phyloP scores from a whole-genome alignment of 2,888 invertebrate genomes.

The Folsomia manolachei region DNA sequence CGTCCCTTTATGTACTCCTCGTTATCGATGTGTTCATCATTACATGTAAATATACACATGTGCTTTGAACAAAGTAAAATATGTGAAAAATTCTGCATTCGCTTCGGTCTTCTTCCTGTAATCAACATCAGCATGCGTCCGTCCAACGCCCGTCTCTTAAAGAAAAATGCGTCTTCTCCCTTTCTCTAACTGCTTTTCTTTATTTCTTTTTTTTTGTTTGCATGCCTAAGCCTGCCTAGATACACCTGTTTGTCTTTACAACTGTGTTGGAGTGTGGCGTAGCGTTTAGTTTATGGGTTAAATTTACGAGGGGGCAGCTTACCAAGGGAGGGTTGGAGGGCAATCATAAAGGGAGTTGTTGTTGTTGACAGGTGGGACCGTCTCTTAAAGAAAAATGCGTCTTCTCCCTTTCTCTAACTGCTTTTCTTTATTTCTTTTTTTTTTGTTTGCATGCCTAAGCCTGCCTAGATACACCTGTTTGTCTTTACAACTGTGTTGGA shows the following conservation, averaged over 20 bases:
- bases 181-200: neutral
- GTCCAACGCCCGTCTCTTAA: neutral
- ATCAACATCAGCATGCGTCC: neutral
- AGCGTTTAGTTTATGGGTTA: neutral
- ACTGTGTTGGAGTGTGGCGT: too few relatives aligned
- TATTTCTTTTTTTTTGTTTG: too few relatives aligned
- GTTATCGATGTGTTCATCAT: neutral
- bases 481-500: too few relatives aligned
- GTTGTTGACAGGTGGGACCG: slow-evolving; percentile 2
- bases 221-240: too few relatives aligned
- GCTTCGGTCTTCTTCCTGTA: neutral
- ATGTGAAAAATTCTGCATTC: neutral
- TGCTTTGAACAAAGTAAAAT: neutral
- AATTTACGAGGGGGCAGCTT: neutral
- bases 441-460: too few relatives aligned
- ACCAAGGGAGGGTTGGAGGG: neutral
- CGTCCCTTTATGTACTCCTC: neutral
- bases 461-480: too few relatives aligned
- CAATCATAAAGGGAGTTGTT: neutral
- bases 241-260: too few relatives aligned
- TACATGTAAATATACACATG: neutral
- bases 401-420: neutral
- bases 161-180: neutral
- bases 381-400: neutral
- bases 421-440: neutral